phyloP scores from a whole-genome alignment of 2,113 vertebrate genomes.

The Corythornis cristatus region DNA sequence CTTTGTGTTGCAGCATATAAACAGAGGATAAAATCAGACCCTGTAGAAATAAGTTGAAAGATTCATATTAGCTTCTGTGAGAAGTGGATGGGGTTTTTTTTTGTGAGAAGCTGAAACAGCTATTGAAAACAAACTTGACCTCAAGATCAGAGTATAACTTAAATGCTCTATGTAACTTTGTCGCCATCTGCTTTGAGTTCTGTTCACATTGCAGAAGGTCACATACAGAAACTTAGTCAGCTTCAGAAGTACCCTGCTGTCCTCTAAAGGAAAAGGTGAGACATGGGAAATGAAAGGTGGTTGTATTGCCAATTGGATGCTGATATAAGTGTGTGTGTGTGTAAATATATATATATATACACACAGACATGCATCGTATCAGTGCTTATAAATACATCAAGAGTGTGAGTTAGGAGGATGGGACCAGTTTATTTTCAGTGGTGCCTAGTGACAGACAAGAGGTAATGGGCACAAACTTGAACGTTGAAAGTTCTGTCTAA shows the following conservation, averaged over 20 bases:
- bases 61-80: background rate
- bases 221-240: background rate
- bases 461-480: too few species aligned
- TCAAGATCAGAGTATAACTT: background rate
- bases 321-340: background rate
- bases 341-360: too few species aligned
- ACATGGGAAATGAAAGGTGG: background rate
- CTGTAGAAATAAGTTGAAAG: background rate
- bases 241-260: background rate
- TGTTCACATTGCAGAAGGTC: slow-evolving; percentile 12
- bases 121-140: slow-evolving; percentile 41
- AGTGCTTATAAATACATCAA: too few species aligned
- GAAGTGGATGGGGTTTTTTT: background rate
- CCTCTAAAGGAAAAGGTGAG: background rate
- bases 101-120: background rate
- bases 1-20: background rate
- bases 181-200: slow-evolving; percentile 37
- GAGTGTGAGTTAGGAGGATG: too few species aligned
- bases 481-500: too few species aligned
- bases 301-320: background rate
- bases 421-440: too few species aligned
- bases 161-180: background rate
- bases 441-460: too few species aligned
- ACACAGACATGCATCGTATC: background rate
- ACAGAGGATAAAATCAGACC: background rate